Base-by-base conservation (phyloP, 2,797 vertebrate species). In the Gymnothorax javanicus region DNA sequence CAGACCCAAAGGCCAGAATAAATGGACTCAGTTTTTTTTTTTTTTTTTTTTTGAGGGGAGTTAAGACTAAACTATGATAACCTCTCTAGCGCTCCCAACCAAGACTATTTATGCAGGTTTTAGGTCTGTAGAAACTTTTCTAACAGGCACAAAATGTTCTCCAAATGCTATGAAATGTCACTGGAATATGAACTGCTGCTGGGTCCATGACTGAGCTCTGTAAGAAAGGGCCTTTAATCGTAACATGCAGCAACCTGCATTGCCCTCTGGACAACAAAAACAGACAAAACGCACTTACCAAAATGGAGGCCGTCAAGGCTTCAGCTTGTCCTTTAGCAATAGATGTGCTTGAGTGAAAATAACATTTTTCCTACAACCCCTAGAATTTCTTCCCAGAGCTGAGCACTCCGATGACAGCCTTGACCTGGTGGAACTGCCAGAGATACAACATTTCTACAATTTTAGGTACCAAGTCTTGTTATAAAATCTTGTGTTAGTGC, bases 361-460 rank as follows among this genome's bases (percentile, higher is more conserved):
- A 95, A 93, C 90, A 87, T 86, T 90, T 91, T 93, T 94, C 90
- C 92, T 92, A 90, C 88, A 89, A 88, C 91, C 90, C 90, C 86
- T 89, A 90, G 93, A 94, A 91, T 91, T 93, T 94, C 92, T 93
- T 89, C 90, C 88, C 87, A 84, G 64, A 92, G 91, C 91, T 93
- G 92, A 91, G 91, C 93, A 92, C 92, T 17, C 91, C 89, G 86
- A 91, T 91, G 93, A 93, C 94, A 94, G 93, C 91, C 92, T 82
- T 92, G 93, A 95, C 95, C 94, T 95, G 94, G 94, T 95, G 94
- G 93, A 91, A 92, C 91, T 89, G 87, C 82, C 62, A 67, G 92
- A 93, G 90, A 95, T 92, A 94, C 89, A 88, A 94, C 92, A 92
- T 91, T 88, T 90, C 91, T 91, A 89, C 89, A 93, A 90, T 90